phyloP scores from a whole-genome alignment of 2,888 invertebrate species.

The Coelopa pilipes region DNA sequence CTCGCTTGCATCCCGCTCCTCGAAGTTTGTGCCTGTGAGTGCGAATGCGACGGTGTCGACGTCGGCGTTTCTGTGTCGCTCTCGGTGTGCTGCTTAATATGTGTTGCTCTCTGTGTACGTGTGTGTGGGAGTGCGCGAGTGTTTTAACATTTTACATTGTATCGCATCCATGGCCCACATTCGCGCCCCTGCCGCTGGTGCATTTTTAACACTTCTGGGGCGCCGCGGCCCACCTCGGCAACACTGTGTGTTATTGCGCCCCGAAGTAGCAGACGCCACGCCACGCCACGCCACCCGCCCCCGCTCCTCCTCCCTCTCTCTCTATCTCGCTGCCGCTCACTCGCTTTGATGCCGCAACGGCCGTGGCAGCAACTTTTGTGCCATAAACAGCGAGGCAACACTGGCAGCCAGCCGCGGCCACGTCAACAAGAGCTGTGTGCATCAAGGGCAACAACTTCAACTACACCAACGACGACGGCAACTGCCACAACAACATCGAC shows the following conservation, averaged over 20 bases:
- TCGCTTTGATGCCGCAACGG: slow-evolving; percentile 2
- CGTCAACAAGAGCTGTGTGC: neutral
- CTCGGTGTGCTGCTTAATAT: neutral
- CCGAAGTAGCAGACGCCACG: slow-evolving; percentile 30
- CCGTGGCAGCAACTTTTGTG: slow-evolving; percentile 21
- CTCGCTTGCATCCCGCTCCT: neutral
- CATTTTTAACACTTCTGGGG: slow-evolving; percentile 25
- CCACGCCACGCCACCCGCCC: neutral
- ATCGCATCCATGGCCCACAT: slow-evolving; percentile 12
- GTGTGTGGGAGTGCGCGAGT: slow-evolving; percentile 3
- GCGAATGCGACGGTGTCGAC: neutral
- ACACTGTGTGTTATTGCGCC: slow-evolving; percentile 33
- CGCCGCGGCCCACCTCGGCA: neutral
- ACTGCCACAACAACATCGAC: too few relatives aligned
- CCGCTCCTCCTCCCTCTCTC: neutral
- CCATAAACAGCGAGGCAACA: slow-evolving; percentile 24
- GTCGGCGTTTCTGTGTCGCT: neutral
- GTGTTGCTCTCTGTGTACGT: neutral
- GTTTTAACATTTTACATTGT: slow-evolving; percentile 16
- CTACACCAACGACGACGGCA: too few relatives aligned
- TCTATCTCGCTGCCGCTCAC: neutral
- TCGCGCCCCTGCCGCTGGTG: neutral
- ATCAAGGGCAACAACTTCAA: slow-evolving; percentile 5
- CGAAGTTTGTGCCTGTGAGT: slow-evolving; percentile 6
- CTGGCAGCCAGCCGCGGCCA: slow-evolving; percentile 11